These are phyloP conservation scores for Drosophila truncata DNA, from an alignment of 1,140 invertebrate genomes.

Conservation along the genomic window DNA sequence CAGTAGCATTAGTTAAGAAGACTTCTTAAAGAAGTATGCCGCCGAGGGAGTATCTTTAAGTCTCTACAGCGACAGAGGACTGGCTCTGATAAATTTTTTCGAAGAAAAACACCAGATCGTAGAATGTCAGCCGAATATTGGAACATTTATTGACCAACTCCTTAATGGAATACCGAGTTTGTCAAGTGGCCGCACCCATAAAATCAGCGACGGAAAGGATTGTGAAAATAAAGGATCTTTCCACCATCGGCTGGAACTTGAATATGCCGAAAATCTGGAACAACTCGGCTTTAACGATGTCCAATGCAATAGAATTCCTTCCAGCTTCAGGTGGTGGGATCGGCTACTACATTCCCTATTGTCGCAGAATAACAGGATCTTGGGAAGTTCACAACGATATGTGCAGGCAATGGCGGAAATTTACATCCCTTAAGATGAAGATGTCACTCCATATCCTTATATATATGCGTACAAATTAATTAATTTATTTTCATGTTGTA, in stretches of 20 bases:
- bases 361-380: no score
- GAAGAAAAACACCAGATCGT: not conserved
- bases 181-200: not conserved
- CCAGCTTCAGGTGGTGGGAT: no score
- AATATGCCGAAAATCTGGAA: not conserved
- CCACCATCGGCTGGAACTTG: not conserved
- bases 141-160: not conserved
- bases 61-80: not conserved
- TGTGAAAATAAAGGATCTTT: not conserved
- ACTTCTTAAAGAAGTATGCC: no score
- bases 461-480: no score
- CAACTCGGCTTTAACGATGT: not conserved
- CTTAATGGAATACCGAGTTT: not conserved
- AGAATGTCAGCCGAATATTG: not conserved
- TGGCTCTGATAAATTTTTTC: constrained; percentile 8
- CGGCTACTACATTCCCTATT: no score
- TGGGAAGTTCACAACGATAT: no score
- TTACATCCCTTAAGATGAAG: no score
- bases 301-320: no score
- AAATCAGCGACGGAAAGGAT: not conserved
- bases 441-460: no score
- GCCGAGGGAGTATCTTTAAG: not conserved
- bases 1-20: not conserved
- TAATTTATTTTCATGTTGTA: no score
- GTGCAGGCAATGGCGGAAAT: no score